These are phyloP conservation scores for Acanthococcus lagerstroemiae DNA, from an alignment of 2,888 invertebrate genomes.

Conservation along the genomic window DNA sequence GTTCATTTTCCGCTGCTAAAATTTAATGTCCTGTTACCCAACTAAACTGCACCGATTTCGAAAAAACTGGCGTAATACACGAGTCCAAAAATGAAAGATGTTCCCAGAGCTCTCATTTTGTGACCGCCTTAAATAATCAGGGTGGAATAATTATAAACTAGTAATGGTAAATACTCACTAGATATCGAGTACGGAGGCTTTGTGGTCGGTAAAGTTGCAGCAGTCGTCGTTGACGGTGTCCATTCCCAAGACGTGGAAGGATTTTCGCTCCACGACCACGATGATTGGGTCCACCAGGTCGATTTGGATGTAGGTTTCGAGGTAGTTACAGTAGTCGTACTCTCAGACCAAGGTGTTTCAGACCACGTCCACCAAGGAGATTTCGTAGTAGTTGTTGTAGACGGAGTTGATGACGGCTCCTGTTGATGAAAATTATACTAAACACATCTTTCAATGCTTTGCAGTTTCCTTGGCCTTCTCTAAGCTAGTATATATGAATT, in stretches of 20 bases:
- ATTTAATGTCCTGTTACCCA: no score
- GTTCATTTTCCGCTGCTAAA: no score
- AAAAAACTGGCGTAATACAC: no score
- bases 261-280: constrained; percentile 35
- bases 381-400: constrained; percentile 26
- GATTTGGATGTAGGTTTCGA: not conserved
- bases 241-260: constrained; percentile 36
- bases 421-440: not conserved
- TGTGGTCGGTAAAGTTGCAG: constrained; percentile 35
- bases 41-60: no score
- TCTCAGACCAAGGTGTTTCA: constrained; percentile 34
- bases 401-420: constrained; percentile 32
- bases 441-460: no score
- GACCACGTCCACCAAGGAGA: constrained; percentile 17
- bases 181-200: constrained; percentile 34
- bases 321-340: constrained; percentile 36
- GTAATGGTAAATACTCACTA: constrained; percentile 32
- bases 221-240: constrained; percentile 37
- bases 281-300: constrained; percentile 36
- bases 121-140: no score
- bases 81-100: no score
- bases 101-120: no score
- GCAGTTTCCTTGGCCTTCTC: no score
- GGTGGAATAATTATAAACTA: no score
- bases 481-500: no score